Conservation (phyloP, 1,140 invertebrate species). For the Tachypleus tridentatus region DNA sequence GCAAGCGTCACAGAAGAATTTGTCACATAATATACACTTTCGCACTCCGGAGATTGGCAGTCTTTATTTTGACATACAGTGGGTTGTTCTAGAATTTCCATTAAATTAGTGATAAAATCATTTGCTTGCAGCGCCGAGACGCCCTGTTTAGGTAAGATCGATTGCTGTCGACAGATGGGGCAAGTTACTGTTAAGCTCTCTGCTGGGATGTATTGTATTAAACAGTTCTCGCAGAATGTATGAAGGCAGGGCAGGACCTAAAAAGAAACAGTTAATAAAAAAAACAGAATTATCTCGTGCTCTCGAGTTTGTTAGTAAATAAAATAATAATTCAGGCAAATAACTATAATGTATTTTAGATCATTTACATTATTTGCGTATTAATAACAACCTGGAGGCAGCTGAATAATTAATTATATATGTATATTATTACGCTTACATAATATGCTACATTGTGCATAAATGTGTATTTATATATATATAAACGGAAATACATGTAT, state of each 20-base stretch:
- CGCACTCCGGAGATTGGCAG: conserved; percentile 23
- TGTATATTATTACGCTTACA: too few species aligned
- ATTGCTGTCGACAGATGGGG: conserved; percentile 41
- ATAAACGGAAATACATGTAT: too few species aligned
- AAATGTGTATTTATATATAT: too few species aligned
- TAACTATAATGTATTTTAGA: too few species aligned
- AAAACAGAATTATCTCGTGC: too few species aligned
- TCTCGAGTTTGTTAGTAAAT: too few species aligned
- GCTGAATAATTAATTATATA: too few species aligned
- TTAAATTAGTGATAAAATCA: conserved; percentile 37
- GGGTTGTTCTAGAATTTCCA: conserved; percentile 31
- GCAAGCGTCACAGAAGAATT: conserved; percentile 23
- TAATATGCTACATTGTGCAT: too few species aligned
- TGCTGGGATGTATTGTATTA: conserved; percentile 33
- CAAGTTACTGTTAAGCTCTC: conserved; percentile 41
- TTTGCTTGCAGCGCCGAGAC: conserved; percentile 39
- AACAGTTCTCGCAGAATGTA: conserved; percentile 34
- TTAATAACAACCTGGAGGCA: too few species aligned
- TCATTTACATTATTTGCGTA: too few species aligned
- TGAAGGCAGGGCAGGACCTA: conserved; percentile 37
- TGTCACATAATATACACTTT: conserved; percentile 21
- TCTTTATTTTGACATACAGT: too few species aligned
- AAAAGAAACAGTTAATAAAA: neutral
- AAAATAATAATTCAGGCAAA: too few species aligned
- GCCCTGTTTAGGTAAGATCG: conserved; percentile 40